Evolutionary conservation across 2,797 vertebrate species (phyloP), one percentile per base, ranked within the genome.

Genomic region (Parambassis ranga): DNA sequence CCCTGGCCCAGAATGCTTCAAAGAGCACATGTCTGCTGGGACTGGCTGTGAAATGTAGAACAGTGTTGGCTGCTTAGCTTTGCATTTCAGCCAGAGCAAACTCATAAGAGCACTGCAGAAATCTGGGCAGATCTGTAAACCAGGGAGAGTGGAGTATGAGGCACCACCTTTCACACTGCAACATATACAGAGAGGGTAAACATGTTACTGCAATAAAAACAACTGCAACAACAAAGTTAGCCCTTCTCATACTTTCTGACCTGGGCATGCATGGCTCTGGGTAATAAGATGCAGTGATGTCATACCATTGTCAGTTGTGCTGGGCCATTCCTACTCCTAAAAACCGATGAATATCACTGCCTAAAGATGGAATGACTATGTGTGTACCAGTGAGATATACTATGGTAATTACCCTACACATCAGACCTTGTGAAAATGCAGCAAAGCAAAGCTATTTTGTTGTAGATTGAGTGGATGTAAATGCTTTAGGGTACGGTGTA

Each of bases 1-100:
- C 89, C 85, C 89, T 91, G 90, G 90, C 91, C 90, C 87, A 91
- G 90, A 93, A 91, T 85, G 90, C 91, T 92, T 93, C 92, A 93
- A 93, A 92, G 90, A 92, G 88, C 80, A 85, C 79, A 81, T 86
- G 88, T 91, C 92, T 93, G 87, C 79, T 90, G 92, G 92, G 93
- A 93, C 88, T 84, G 79, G 86, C 86, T 91, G 84, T 86, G 90
- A 92, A 92, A 92, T 92, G 84, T 91, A 83, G 91, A 93, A 85
- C 89, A 89, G 83, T 57, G 86, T 88, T 86, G 88, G 89, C 90
- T 92, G 90, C 92, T 91, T 91, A 91, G 91, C 88, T 91, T 82
- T 91, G 90, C 90, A 88, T 91, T 90, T 92, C 86, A 92, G 87
- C 87, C 89, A 87, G 87, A 89, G 83, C 83, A 74, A 71, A 74